Evolutionary conservation across 2,888 invertebrate genomes (phyloP).

Genomic region (Macrophya alboannulata): DNA sequence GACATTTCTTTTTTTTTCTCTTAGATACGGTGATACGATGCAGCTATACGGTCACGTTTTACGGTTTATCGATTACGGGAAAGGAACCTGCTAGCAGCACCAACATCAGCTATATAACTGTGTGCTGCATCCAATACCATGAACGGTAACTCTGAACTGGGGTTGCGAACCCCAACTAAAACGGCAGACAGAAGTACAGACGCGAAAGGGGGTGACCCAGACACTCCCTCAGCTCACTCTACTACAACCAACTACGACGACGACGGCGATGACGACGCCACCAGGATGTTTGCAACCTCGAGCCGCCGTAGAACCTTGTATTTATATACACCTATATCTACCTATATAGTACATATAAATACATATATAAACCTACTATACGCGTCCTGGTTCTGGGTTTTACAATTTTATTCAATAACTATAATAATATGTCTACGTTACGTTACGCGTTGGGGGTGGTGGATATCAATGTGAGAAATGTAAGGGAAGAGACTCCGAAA

Average conservation of each 20-base stretch:
- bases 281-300: slow-evolving; percentile 66
- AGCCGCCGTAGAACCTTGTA: neutral
- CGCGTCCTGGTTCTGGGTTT: neutral
- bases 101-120: neutral
- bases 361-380: neutral
- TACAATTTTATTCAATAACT: neutral
- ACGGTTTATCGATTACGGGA: slow-evolving; percentile 51
- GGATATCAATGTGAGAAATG: neutral
- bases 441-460: neutral
- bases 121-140: slow-evolving; percentile 29
- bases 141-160: slow-evolving; percentile 58
- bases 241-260: neutral
- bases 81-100: slow-evolving; percentile 46
- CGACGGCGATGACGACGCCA: slow-evolving; percentile 62
- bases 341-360: too few relatives aligned
- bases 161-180: slow-evolving; percentile 72
- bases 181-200: slow-evolving; percentile 73
- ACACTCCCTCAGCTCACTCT: slow-evolving; percentile 70
- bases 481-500: neutral
- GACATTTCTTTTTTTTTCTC: neutral
- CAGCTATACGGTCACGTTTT: slow-evolving; percentile 5
- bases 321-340: slow-evolving; percentile 18
- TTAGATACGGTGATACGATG: neutral
- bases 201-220: slow-evolving; percentile 78
- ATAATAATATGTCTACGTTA: neutral